These are phyloP conservation scores for Ictalurus furcatus DNA, from an alignment of 2,113 vertebrate genomes.

Conservation along the genomic window DNA sequence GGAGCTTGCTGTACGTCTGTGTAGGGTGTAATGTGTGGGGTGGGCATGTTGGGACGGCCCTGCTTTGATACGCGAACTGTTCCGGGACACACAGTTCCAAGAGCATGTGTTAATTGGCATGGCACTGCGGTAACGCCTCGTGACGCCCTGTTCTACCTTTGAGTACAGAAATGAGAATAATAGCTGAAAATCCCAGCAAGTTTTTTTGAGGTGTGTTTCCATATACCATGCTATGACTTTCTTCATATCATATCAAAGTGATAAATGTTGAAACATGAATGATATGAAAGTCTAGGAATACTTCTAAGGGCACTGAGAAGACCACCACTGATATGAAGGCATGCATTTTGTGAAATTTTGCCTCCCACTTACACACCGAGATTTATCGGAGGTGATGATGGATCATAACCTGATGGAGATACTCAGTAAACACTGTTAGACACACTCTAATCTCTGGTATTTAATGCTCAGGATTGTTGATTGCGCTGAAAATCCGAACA, in stretches of 20 bases:
- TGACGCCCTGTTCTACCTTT: constrained; percentile 28
- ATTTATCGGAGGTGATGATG: constrained; percentile 31
- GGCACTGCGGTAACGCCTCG: constrained; percentile 54
- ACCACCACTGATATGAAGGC: constrained; percentile 26
- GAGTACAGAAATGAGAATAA: neutral
- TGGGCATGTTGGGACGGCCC: constrained; percentile 57
- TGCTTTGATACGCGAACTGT: constrained; percentile 57
- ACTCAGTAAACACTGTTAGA: neutral
- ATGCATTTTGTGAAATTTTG: constrained; percentile 4
- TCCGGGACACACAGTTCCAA: constrained; percentile 52
- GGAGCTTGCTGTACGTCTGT: constrained; percentile 49
- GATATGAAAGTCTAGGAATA: neutral
- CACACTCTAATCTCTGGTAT: constrained; percentile 11
- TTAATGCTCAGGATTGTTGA: constrained; percentile 58
- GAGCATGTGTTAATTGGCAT: constrained; percentile 55
- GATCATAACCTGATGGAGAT: constrained; percentile 17
- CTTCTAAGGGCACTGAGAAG: neutral
- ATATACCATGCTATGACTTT: neutral
- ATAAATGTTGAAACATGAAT: neutral
- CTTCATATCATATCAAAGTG: neutral
- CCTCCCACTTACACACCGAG: constrained; percentile 8
- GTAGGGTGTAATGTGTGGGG: constrained; percentile 43
- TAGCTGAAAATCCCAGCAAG: neutral
- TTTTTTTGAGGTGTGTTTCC: constrained; percentile 1
- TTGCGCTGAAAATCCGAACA: constrained; percentile 47